phyloP scores from a whole-genome alignment of 2,888 invertebrate species.

The Cylloceria caligata region DNA sequence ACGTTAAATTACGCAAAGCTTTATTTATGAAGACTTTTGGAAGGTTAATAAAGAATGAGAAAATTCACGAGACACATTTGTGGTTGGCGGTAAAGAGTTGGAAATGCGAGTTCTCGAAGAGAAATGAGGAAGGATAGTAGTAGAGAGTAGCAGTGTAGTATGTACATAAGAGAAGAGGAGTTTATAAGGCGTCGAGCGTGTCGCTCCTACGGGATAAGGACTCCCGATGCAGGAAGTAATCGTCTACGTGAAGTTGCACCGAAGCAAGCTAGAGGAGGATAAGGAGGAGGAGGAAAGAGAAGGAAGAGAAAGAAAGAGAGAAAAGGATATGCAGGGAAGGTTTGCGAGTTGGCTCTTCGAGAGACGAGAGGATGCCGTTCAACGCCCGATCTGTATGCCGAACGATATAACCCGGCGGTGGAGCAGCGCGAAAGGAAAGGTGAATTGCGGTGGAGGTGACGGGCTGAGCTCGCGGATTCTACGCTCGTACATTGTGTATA shows the following conservation, averaged over 20 bases:
- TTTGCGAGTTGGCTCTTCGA: slow-evolving; percentile 28
- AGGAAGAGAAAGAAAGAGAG: slow-evolving; percentile 25
- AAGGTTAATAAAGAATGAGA: background rate
- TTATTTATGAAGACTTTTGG: background rate
- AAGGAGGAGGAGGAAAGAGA: background rate
- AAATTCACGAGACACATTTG: background rate
- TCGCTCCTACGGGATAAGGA: slow-evolving; percentile 49
- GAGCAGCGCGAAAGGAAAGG: slow-evolving; percentile 43
- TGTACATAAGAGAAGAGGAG: slow-evolving; percentile 16
- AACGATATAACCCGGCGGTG: slow-evolving; percentile 54
- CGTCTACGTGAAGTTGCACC: slow-evolving; percentile 55
- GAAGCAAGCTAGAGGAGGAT: slow-evolving; percentile 30
- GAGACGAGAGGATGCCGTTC: slow-evolving; percentile 26
- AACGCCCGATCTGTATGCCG: slow-evolving; percentile 64
- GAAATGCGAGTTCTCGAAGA: slow-evolving; percentile 29
- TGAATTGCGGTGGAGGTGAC: slow-evolving; percentile 50
- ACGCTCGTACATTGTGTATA: slow-evolving; percentile 55
- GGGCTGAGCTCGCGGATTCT: slow-evolving; percentile 54
- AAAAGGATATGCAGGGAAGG: slow-evolving; percentile 17
- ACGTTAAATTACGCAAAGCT: too few species aligned
- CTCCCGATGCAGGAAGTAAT: slow-evolving; percentile 64
- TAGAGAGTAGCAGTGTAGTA: background rate
- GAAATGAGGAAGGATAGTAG: slow-evolving; percentile 30
- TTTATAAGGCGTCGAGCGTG: slow-evolving; percentile 48
- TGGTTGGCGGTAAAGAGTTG: slow-evolving; percentile 14